phyloP scores from a whole-genome alignment of 2,113 vertebrate genomes.

The Lonchura striata region DNA sequence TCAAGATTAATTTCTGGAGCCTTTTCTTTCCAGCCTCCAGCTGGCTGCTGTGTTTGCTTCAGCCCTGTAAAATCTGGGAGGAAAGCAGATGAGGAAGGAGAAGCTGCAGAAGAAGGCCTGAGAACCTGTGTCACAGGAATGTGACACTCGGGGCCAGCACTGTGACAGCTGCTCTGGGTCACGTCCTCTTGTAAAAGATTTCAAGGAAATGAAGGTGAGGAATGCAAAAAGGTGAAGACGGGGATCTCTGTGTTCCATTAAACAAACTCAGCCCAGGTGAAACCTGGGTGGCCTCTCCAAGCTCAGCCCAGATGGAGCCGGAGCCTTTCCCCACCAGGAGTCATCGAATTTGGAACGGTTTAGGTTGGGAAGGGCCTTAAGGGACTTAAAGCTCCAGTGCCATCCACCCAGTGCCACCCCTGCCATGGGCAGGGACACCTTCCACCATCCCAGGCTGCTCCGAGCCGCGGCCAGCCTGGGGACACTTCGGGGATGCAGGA shows the following conservation, averaged over 20 bases:
- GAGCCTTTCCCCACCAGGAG: not conserved
- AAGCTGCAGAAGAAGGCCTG: not conserved
- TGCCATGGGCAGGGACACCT: not conserved
- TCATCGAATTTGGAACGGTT: not conserved
- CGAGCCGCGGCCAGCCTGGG: not conserved
- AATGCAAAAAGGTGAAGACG: not conserved
- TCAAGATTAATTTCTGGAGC: not conserved
- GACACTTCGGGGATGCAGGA: not conserved
- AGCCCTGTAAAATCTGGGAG: not conserved
- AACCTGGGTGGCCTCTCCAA: not conserved
- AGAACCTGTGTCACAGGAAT: not conserved
- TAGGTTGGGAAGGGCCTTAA: not conserved
- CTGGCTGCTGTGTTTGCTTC: not conserved
- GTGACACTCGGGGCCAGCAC: not conserved
- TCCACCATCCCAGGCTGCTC: accelerated
- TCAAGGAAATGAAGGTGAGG: not conserved
- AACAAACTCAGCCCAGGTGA: not conserved
- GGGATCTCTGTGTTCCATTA: accelerated
- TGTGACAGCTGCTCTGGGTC: not conserved
- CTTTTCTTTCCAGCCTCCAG: not conserved
- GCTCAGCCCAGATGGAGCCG: accelerated
- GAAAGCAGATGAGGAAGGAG: not conserved
- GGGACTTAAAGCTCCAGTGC: not conserved
- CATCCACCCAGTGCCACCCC: not conserved
- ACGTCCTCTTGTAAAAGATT: not conserved